Conservation (phyloP, 2,888 invertebrate species). For the Apoda limacodes region DNA sequence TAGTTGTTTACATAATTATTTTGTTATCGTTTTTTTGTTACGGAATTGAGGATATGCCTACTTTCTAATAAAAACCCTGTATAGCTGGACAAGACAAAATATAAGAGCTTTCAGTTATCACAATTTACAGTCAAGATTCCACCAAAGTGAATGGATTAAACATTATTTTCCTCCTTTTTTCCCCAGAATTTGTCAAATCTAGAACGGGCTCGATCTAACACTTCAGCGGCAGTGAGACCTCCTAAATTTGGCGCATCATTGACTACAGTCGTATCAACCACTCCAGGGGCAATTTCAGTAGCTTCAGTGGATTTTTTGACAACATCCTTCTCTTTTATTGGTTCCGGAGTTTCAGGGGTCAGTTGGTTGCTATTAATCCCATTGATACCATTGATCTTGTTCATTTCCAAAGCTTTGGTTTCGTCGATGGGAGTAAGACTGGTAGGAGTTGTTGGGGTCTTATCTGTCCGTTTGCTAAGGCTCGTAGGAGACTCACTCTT, state of each 20-base stretch:
- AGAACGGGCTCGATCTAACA: slow-evolving; percentile 83
- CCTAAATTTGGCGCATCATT: slow-evolving; percentile 49
- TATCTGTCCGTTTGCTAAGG: slow-evolving; percentile 60
- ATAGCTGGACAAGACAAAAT: no score
- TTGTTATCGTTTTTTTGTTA: no score
- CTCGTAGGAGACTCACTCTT: slow-evolving; percentile 63
- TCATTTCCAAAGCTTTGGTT: slow-evolving; percentile 58
- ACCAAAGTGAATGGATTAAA: slow-evolving; percentile 33
- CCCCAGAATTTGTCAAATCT: slow-evolving; percentile 90
- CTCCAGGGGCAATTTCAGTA: slow-evolving; percentile 65
- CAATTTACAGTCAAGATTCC: slow-evolving; percentile 31
- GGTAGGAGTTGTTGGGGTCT: slow-evolving; percentile 61
- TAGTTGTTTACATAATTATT: no score
- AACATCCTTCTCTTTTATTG: slow-evolving; percentile 42
- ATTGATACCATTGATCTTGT: slow-evolving; percentile 35
- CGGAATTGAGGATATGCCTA: no score
- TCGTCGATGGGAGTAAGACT: slow-evolving; percentile 65
- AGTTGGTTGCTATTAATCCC: slow-evolving; percentile 45
- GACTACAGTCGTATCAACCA: slow-evolving; percentile 65
- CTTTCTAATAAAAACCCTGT: no score
- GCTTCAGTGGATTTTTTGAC: slow-evolving; percentile 60
- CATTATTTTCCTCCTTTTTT: slow-evolving; percentile 73
- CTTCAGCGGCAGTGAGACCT: slow-evolving; percentile 76
- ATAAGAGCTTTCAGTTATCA: slow-evolving; percentile 20
- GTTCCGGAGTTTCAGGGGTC: slow-evolving; percentile 55